phyloP scores from a whole-genome alignment of 2,888 invertebrate species.

The Drosophila siamana region DNA sequence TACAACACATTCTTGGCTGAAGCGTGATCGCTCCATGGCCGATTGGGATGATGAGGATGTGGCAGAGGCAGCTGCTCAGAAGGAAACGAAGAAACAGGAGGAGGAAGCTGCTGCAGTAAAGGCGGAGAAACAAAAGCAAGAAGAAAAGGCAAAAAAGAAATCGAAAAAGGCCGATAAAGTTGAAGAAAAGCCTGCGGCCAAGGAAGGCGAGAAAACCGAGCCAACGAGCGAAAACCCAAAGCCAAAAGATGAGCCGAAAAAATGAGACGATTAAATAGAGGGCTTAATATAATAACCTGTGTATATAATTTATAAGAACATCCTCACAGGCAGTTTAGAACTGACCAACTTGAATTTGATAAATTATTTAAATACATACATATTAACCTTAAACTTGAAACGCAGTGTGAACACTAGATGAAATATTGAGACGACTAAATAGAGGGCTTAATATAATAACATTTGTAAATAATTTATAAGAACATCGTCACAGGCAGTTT shows the following conservation, averaged over 20 bases:
- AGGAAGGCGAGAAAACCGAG: constrained; percentile 1
- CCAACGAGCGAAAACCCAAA: constrained; percentile 36
- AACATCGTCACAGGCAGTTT: constrained; percentile 37
- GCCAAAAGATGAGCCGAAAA: constrained; percentile 50
- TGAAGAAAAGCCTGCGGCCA: constrained; percentile 41
- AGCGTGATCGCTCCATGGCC: constrained; percentile 87
- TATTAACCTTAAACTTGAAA: constrained; percentile 1
- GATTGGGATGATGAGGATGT: constrained; percentile 89
- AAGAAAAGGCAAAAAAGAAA: constrained; percentile 65
- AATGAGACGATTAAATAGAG: constrained; percentile 15
- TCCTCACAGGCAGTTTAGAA: constrained; percentile 34
- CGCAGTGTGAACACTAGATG: constrained; percentile 1
- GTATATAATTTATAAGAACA: constrained; percentile 39
- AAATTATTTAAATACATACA: constrained; percentile 51
- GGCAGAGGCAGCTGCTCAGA: constrained; percentile 76
- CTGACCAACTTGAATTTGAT: constrained; percentile 43
- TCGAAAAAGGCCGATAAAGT: constrained; percentile 34
- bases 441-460: background rate
- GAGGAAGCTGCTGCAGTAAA: constrained; percentile 69
- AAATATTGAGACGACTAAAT: background rate
- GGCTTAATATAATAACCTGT: constrained; percentile 14
- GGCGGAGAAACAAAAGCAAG: constrained; percentile 75
- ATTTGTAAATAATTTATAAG: constrained; percentile 37
- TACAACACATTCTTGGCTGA: constrained; percentile 79
- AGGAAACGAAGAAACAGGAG: constrained; percentile 74